A percentile compares a stretch with the other conserved stretches of the same genome.
Evolutionary conservation across 1,140 invertebrate genomes (phyloP).

Genomic region (Eueides isabella): DNA sequence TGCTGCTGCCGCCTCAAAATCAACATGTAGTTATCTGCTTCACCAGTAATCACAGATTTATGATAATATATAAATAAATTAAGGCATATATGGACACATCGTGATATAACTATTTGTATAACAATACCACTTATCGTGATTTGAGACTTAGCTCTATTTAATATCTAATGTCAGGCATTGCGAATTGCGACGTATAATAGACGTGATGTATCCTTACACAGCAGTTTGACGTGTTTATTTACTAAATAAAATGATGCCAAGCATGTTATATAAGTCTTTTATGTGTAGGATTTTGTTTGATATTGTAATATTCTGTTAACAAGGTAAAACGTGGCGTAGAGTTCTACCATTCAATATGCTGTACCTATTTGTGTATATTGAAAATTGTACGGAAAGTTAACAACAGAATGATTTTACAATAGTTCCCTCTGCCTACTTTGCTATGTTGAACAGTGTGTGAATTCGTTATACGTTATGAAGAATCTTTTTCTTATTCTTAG

Average conservation of each 20-base stretch:
- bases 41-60: neutral
- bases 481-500: no score
- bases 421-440: no score
- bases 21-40: conserved; percentile 2
- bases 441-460: no score
- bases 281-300: no score
- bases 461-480: no score
- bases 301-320: no score
- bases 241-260: neutral
- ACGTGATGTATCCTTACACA: neutral
- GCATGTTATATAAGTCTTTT: neutral
- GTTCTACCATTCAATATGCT: no score
- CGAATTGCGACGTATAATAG: conserved; percentile 32
- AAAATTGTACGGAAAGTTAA: no score
- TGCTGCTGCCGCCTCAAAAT: neutral
- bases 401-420: no score
- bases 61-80: conserved; percentile 1
- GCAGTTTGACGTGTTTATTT: neutral
- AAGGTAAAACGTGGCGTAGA: no score
- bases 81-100: conserved; percentile 16
- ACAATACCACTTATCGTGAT: conserved; percentile 43
- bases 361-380: no score
- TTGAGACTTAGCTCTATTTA: conserved; percentile 41
- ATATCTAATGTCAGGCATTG: conserved; percentile 46
- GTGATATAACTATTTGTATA: conserved; percentile 43